A percentile compares a stretch with the other conserved stretches of the same genome.
These are phyloP conservation scores for Corella eumyota DNA, from an alignment of 23 tunicate genomes.

Conservation along the genomic window DNA sequence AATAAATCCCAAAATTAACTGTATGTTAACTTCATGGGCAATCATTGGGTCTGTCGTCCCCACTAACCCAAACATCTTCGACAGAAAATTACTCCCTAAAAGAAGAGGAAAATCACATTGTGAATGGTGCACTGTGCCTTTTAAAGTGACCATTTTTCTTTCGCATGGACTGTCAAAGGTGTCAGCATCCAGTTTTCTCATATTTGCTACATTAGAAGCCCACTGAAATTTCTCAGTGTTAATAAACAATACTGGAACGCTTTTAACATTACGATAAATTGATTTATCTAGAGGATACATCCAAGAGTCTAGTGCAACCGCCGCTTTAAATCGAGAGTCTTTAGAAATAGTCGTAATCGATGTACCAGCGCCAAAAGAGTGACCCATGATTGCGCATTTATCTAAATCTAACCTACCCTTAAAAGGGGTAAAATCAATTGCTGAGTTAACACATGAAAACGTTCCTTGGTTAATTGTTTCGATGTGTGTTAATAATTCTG, in stretches of 20 bases:
- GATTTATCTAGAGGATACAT: slow-evolving; percentile 42
- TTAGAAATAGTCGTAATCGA: slow-evolving; percentile 30
- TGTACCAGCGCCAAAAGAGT: slow-evolving; percentile 81
- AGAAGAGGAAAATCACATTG: slow-evolving; percentile 48
- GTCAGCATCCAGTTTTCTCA: slow-evolving; percentile 46
- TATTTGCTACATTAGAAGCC: slow-evolving; percentile 20
- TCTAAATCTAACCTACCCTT: slow-evolving; percentile 30
- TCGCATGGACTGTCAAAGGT: slow-evolving; percentile 29
- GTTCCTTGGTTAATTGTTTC: slow-evolving; percentile 43
- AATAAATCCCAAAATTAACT: slow-evolving; percentile 32
- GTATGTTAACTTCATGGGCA: slow-evolving; percentile 14
- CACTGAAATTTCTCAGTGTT: slow-evolving; percentile 36
- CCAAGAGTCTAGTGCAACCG: slow-evolving; percentile 74
- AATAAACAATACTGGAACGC: slow-evolving; percentile 63
- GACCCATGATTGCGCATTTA: slow-evolving; percentile 71
- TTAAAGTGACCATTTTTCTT: slow-evolving; percentile 51
- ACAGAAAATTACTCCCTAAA: slow-evolving; percentile 10
- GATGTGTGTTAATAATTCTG: slow-evolving; percentile 12
- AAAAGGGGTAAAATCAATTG: slow-evolving; percentile 24
- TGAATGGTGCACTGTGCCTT: slow-evolving; percentile 38
- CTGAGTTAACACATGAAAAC: slow-evolving; percentile 6
- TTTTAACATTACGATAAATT: slow-evolving; percentile 9
- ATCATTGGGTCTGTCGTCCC: slow-evolving; percentile 31
- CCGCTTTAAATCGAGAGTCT: slow-evolving; percentile 60
- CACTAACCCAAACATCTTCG: slow-evolving; percentile 14